A percentile compares a stretch with the other conserved stretches of the same genome.
phyloP scores from a whole-genome alignment of 2,113 vertebrate genomes.

The Tragulus kanchil region DNA sequence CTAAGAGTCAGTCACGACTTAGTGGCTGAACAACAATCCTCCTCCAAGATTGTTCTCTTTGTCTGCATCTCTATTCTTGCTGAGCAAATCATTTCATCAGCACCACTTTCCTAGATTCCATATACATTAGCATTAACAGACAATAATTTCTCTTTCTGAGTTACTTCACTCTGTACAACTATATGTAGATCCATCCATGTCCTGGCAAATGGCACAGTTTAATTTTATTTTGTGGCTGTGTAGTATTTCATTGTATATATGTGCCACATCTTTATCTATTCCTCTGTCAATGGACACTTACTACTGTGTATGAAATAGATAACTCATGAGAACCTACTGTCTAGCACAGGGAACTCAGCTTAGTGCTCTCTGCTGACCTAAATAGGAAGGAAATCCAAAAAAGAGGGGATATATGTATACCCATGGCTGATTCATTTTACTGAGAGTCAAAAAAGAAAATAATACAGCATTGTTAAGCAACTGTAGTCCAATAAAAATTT shows the following conservation, averaged over 20 bases:
- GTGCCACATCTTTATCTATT: neutral
- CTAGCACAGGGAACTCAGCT: neutral
- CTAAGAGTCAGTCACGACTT: neutral
- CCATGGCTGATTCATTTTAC: too few species aligned
- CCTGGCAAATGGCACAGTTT: neutral
- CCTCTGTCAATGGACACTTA: neutral
- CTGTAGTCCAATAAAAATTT: neutral
- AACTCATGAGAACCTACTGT: neutral
- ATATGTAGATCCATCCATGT: neutral
- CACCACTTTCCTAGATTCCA: neutral
- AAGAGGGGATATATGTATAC: too few species aligned
- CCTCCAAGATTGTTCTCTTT: neutral
- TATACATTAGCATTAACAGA: neutral
- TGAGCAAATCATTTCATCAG: neutral
- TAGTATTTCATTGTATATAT: neutral
- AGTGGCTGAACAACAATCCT: neutral
- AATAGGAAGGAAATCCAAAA: neutral
- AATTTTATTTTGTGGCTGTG: neutral
- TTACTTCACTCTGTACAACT: neutral
- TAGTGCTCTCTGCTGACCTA: neutral
- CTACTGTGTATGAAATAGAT: neutral
- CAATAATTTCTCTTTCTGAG: neutral
- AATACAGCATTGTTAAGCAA: too few species aligned
- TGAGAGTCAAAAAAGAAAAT: too few species aligned
- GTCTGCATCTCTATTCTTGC: neutral